Base-by-base conservation (phyloP, 2,888 invertebrate genomes). In the Dastarcus helophoroides region DNA sequence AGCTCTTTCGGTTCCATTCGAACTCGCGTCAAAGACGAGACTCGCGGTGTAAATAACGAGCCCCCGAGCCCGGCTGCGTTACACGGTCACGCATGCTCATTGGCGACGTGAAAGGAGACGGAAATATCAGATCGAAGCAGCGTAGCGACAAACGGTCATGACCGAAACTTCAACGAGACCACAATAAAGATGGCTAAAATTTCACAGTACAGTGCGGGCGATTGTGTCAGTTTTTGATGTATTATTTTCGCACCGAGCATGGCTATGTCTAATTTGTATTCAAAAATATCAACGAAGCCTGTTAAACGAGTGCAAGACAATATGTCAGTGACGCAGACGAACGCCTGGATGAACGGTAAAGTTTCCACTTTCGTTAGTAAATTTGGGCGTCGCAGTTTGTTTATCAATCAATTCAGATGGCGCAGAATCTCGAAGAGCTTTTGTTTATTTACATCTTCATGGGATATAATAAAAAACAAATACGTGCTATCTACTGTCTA, bases 271-370 rank as follows among this genome's bases (percentile, higher is more conserved):
- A 80, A 79, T 70, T 68, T 79, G 56, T 79, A 79, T 58, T 75
- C 76, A 50, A 79, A 79, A 71, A 78, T 77, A 47, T 70, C 76
- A 44, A 70, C 74, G 44, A 81, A 79, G 63, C 78, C 79, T 40
- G 68, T 73, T 38, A 83, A 82, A 66, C 74, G 82, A 51, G 73
- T 76, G 59, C 79, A 78, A 54, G 82, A 82, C 56, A 73, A 71
- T 54, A 76, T 84, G 69, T 72, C 79, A 40, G 79, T 83, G 48
- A 75, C 80, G 31, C 84, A 85, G 67, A 79, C 82, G 22, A 82
- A 79, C 61, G 74, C 81, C 52, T 86, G 85, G 85, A 80, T 83
- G 69, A 83, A 84, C 62, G 85, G 85, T 85, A 69, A 79, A 76
- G 50, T 28, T 25, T 10, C 10, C 10, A 23, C 6, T 23, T 6